Percentiles rank a stretch among this genome's conserved stretches.
Conservation (phyloP, 1,140 invertebrate genomes). For the Pseudomyrmex flavicornis region DNA sequence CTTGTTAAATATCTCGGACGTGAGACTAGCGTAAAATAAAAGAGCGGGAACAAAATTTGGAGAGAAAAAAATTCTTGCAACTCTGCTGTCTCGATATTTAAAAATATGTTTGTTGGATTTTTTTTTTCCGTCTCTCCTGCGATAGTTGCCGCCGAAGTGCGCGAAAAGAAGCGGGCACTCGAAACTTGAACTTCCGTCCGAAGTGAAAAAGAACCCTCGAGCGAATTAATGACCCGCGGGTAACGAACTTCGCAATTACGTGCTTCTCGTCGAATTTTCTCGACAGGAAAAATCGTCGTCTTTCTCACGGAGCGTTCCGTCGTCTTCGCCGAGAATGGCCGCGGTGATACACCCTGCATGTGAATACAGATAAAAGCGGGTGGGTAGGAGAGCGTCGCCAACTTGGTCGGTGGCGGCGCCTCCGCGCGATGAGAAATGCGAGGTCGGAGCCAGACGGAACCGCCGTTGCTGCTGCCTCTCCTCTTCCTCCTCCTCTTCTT, state of each 20-base stretch:
- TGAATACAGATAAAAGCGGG: conserved; percentile 14
- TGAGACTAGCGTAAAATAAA: neutral
- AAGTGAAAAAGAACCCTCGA: neutral
- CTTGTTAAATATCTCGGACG: neutral
- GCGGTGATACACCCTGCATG: neutral
- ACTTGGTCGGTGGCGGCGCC: conserved; percentile 58
- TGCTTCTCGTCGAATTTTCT: conserved; percentile 1
- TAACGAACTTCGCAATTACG: conserved; percentile 6
- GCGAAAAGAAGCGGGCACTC: no score
- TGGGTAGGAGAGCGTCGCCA: conserved; percentile 8
- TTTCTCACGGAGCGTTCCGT: no score
- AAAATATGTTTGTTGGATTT: no score
- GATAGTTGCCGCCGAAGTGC: neutral
- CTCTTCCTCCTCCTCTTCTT: neutral
- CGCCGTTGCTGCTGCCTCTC: neutral
- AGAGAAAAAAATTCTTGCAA: no score
- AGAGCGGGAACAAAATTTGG: neutral
- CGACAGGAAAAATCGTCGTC: neutral
- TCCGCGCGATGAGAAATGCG: conserved; percentile 55
- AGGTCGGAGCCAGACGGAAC: conserved; percentile 42
- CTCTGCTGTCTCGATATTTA: no score
- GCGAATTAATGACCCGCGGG: neutral
- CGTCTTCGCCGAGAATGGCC: conserved; percentile 24
- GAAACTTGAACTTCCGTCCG: neutral
- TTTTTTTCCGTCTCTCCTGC: neutral